Conservation (phyloP, 2,797 vertebrate species). For the Bufotes viridis region DNA sequence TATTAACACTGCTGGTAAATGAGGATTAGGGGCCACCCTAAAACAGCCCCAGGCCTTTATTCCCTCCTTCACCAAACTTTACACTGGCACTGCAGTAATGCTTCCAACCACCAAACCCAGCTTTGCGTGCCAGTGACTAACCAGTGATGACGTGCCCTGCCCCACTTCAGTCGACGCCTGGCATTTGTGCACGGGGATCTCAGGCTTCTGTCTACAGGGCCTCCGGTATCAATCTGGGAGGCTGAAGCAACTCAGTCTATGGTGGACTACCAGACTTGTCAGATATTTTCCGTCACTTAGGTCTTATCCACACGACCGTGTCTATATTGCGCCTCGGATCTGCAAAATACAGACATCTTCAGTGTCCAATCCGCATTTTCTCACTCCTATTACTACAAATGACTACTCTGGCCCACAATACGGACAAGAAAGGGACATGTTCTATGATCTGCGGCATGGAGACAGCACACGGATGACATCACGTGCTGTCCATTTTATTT, state of each 20-base stretch:
- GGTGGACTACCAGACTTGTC: no score
- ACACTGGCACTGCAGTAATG: background rate
- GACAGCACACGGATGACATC: no score
- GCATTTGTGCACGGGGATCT: background rate
- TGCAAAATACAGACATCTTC: no score
- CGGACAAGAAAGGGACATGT: no score
- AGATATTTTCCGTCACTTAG: no score
- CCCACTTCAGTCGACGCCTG: background rate
- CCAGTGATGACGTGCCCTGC: background rate
- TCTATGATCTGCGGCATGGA: no score
- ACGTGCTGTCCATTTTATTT: no score
- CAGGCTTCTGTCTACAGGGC: background rate
- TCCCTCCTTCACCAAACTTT: background rate
- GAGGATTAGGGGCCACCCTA: background rate
- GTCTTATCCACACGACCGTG: no score
- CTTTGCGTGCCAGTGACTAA: background rate
- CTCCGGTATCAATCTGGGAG: background rate
- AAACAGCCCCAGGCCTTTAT: background rate
- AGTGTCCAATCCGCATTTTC: no score
- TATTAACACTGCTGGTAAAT: background rate
- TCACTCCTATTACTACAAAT: no score
- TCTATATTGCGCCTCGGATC: no score
- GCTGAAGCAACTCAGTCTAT: background rate
- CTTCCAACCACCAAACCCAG: background rate
- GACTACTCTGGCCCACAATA: no score